These are phyloP conservation scores for Gymnosoma rotundatum DNA, from an alignment of 2,888 invertebrate species.

Conservation along the genomic window DNA sequence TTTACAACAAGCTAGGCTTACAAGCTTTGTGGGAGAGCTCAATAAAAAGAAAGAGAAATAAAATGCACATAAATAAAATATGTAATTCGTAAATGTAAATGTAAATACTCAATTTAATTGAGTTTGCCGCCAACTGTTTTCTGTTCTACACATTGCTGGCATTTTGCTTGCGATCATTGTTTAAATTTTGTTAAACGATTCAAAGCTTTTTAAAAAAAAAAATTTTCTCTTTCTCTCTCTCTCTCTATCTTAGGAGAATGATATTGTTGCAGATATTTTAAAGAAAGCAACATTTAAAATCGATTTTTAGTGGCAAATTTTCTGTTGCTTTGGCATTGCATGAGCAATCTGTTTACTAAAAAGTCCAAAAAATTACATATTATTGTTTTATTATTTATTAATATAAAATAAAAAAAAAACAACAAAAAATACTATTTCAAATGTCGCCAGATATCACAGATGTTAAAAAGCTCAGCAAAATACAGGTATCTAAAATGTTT, in stretches of 20 bases:
- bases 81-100: slow-evolving; percentile 23
- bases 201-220: neutral
- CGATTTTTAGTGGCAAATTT: slow-evolving; percentile 47
- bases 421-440: slow-evolving; percentile 15
- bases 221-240: neutral
- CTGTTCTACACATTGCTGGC: neutral
- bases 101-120: neutral
- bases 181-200: neutral
- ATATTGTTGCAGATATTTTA: neutral
- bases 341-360: slow-evolving; percentile 37
- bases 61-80: neutral
- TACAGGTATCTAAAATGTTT: slow-evolving; percentile 37
- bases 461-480: slow-evolving; percentile 37
- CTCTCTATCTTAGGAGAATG: neutral
- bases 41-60: slow-evolving; percentile 10
- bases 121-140: slow-evolving; percentile 24
- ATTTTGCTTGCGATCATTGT: neutral
- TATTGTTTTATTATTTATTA: too few relatives aligned
- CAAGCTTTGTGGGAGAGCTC: slow-evolving; percentile 41
- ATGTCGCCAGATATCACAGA: slow-evolving; percentile 39
- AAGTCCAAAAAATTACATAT: slow-evolving; percentile 27
- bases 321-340: slow-evolving; percentile 32
- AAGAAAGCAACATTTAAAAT: slow-evolving; percentile 11
- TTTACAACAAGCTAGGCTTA: slow-evolving; percentile 63
- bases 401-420: neutral